Percentiles rank a stretch among this genome's conserved stretches.
Conservation (phyloP, 2,888 invertebrate genomes). For the Fabriciana adippe region DNA sequence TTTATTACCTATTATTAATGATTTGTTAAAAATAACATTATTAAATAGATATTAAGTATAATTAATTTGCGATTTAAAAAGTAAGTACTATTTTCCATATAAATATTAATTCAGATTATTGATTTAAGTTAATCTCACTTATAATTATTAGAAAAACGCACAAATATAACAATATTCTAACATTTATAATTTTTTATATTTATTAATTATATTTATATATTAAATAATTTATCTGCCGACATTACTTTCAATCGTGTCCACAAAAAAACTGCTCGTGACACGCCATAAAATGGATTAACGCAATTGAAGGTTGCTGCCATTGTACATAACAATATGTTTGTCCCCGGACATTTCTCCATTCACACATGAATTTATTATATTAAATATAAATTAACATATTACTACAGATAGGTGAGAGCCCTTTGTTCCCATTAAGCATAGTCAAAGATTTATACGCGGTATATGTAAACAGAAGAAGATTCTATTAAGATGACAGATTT, state of each 20-base stretch:
- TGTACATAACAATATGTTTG: slow-evolving; percentile 50
- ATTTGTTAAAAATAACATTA: background rate
- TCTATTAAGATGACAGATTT: slow-evolving; percentile 12
- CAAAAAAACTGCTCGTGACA: slow-evolving; percentile 65
- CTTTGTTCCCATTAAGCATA: slow-evolving; percentile 64
- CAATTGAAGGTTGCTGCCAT: slow-evolving; percentile 63
- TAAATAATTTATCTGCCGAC: slow-evolving; percentile 17
- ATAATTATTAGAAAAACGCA: no score
- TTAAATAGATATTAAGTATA: no score
- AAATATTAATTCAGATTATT: no score
- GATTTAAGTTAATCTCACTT: no score
- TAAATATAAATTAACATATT: slow-evolving; percentile 81
- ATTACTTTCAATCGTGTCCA: slow-evolving; percentile 40
- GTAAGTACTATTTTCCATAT: no score
- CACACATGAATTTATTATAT: slow-evolving; percentile 70
- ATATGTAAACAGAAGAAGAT: slow-evolving; percentile 64
- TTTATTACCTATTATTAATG: background rate
- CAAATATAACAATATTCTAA: no score
- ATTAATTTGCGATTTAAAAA: no score
- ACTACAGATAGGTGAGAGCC: slow-evolving; percentile 62
- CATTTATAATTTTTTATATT: background rate
- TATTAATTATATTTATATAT: background rate
- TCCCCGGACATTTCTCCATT: slow-evolving; percentile 59
- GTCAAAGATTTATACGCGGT: slow-evolving; percentile 66
- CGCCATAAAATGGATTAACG: slow-evolving; percentile 78